These are phyloP conservation scores for Drosophila infuscata DNA, from an alignment of 2,888 invertebrate genomes.

Conservation along the genomic window DNA sequence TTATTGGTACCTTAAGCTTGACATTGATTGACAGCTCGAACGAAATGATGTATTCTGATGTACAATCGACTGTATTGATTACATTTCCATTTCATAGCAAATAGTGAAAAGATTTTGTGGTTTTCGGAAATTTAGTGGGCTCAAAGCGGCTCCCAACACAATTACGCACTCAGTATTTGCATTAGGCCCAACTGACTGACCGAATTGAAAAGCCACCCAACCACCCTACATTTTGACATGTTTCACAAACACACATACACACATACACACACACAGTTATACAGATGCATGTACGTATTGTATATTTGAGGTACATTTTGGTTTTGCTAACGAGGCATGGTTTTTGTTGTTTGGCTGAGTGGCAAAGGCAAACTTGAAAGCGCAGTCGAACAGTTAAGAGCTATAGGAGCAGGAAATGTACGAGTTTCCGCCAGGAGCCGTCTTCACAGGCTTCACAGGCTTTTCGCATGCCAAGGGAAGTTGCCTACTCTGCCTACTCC, in stretches of 20 bases:
- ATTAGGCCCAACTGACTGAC: slow-evolving; percentile 28
- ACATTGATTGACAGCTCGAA: not conserved
- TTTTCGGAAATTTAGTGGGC: not conserved
- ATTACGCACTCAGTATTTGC: slow-evolving; percentile 13
- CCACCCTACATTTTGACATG: slow-evolving; percentile 26
- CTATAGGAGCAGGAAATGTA: slow-evolving; percentile 65
- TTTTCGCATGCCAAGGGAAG: slow-evolving; percentile 34
- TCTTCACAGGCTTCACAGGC: slow-evolving; percentile 43
- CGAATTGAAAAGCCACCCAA: slow-evolving; percentile 11
- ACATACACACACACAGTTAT: not conserved
- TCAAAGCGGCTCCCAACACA: slow-evolving; percentile 7
- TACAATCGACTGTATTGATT: not conserved
- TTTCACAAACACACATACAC: not conserved
- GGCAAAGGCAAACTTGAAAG: slow-evolving; percentile 61
- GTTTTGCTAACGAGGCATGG: slow-evolving; percentile 44
- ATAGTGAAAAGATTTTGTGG: not conserved
- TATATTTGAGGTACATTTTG: slow-evolving; percentile 32
- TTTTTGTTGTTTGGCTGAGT: slow-evolving; percentile 37
- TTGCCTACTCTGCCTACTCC: not conserved
- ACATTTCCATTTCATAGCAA: not conserved
- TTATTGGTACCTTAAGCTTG: not conserved
- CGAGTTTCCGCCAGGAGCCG: slow-evolving; percentile 61
- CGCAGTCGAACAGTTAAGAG: slow-evolving; percentile 57
- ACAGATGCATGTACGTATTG: not conserved
- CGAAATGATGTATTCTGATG: not conserved